phyloP scores from a whole-genome alignment of 2,797 vertebrate genomes.

The Kryptolebias ocellatus region DNA sequence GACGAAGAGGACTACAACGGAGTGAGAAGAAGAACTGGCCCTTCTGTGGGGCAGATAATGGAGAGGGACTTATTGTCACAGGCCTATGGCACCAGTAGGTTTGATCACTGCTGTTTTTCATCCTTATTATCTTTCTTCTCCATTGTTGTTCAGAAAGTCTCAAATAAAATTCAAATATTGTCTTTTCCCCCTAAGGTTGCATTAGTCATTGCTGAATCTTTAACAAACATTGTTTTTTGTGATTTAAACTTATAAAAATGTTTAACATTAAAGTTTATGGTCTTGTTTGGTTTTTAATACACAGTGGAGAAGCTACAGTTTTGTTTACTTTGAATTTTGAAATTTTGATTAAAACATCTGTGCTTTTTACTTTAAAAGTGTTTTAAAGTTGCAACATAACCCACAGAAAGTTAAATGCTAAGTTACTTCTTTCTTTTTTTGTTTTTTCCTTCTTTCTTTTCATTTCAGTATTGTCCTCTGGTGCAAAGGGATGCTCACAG shows the following conservation, averaged over 20 bases:
- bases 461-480: constrained; percentile 86
- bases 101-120: neutral
- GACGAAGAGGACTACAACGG: constrained; percentile 84
- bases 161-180: too few species aligned
- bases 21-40: constrained; percentile 69
- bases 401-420: neutral
- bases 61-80: constrained; percentile 91
- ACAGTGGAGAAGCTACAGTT: too few species aligned
- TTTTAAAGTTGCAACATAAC: neutral
- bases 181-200: too few species aligned
- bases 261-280: too few species aligned
- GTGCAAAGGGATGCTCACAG: constrained; percentile 90
- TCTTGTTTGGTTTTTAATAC: too few species aligned
- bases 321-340: too few species aligned
- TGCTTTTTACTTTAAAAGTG: neutral
- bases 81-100: constrained; percentile 91
- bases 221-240: too few species aligned
- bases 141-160: too few species aligned
- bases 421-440: neutral
- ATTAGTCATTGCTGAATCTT: too few species aligned
- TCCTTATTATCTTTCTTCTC: too few species aligned
- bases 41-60: constrained; percentile 83
- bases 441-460: constrained; percentile 7
- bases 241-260: too few species aligned
- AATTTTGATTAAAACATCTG: too few species aligned